phyloP scores from a whole-genome alignment of 2,888 invertebrate species.

The Galerucella pusilla region DNA sequence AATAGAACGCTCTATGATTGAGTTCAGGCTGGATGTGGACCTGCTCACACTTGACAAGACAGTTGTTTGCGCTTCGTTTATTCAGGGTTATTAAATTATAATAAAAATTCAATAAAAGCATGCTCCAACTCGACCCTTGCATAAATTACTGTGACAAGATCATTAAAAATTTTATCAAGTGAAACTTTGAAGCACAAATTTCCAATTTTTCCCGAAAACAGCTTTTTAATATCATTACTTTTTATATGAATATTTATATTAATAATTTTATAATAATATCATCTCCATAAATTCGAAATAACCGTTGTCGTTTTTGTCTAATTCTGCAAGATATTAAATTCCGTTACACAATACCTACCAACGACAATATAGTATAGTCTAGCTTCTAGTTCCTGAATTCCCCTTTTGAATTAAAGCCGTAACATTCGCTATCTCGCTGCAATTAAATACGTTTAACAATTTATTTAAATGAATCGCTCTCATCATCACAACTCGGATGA shows the following conservation, averaged over 20 bases:
- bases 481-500: background rate
- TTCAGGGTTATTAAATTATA: too few species aligned
- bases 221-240: too few species aligned
- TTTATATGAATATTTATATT: slow-evolving; percentile 1
- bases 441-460: slow-evolving; percentile 1
- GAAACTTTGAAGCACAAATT: too few species aligned
- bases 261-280: slow-evolving; percentile 6
- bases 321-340: slow-evolving; percentile 29
- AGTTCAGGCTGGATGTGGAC: too few species aligned
- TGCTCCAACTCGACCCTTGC: too few species aligned
- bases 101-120: too few species aligned
- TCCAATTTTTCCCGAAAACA: too few species aligned
- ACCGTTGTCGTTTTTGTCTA: slow-evolving; percentile 21
- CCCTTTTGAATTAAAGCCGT: slow-evolving; percentile 15
- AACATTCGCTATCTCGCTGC: background rate
- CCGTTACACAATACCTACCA: slow-evolving; percentile 11
- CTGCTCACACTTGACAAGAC: too few species aligned
- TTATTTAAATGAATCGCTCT: background rate
- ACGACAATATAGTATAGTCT: slow-evolving; percentile 15
- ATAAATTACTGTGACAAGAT: too few species aligned
- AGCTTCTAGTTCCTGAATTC: slow-evolving; percentile 6
- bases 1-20: too few species aligned
- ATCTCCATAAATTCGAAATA: background rate
- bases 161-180: too few species aligned
- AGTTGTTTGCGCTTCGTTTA: too few species aligned